Conservation (phyloP, 2,113 vertebrate species). For the Nothocercus nigrocapillus region DNA sequence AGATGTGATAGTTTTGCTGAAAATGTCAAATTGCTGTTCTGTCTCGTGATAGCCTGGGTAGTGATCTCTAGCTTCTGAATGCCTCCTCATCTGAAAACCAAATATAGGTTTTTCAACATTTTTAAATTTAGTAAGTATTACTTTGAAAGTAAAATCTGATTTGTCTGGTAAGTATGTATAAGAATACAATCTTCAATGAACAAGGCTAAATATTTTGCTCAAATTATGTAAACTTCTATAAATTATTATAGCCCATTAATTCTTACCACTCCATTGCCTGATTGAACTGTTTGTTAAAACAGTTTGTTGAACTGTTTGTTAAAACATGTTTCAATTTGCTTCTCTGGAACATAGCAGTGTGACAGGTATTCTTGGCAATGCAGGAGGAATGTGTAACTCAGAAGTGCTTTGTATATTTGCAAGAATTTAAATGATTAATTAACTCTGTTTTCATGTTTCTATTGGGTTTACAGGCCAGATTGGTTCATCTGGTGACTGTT, state of each 20-base stretch:
- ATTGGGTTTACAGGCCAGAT: background rate
- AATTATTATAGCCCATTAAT: background rate
- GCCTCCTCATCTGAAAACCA: background rate
- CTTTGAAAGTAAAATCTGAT: background rate
- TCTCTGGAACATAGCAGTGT: background rate
- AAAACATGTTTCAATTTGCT: background rate
- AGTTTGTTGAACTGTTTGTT: background rate
- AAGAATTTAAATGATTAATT: constrained; percentile 36
- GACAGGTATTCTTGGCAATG: background rate
- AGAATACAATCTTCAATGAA: background rate
- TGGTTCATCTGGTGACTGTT: background rate
- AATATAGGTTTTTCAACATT: background rate
- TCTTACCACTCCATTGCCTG: background rate
- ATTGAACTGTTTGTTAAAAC: background rate
- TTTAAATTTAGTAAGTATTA: background rate
- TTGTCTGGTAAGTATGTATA: background rate
- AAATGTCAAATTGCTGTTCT: background rate
- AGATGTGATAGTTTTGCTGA: background rate
- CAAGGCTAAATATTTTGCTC: background rate
- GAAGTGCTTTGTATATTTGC: background rate
- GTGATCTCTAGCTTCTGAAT: background rate
- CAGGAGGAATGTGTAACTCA: background rate
- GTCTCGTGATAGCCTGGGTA: background rate
- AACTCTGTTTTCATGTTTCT: constrained; percentile 20
- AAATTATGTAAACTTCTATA: background rate